Evolutionary conservation across 2,888 invertebrate species (phyloP).

Genomic region (Tipula confusa): DNA sequence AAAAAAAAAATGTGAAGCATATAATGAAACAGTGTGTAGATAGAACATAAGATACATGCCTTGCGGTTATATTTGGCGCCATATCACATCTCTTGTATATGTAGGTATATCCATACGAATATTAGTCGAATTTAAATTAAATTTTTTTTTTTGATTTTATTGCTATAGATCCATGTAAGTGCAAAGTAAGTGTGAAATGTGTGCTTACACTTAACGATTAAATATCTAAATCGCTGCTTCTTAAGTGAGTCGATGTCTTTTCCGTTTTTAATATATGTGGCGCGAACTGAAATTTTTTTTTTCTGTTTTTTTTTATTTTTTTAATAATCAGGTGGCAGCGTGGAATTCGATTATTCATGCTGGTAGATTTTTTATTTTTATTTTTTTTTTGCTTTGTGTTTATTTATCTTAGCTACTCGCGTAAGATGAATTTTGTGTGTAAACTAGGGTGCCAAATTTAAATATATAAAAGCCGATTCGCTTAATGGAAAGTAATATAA

Average conservation of each 20-base stretch:
- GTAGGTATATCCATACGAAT: not conserved
- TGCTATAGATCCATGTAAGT: not conserved
- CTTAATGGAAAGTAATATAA: too few species aligned
- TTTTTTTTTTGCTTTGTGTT: too few species aligned
- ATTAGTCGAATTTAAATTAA: not conserved
- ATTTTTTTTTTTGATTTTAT: not conserved
- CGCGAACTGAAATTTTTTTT: not conserved
- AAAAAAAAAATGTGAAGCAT: not conserved
- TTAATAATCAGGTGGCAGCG: not conserved
- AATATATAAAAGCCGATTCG: too few species aligned
- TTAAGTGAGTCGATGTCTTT: not conserved
- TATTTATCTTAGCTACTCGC: too few species aligned
- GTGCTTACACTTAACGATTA: not conserved
- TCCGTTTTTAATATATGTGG: not conserved
- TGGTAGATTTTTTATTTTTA: too few species aligned
- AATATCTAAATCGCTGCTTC: not conserved
- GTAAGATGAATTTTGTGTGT: too few species aligned
- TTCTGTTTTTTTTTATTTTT: too few species aligned
- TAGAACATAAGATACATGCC: not conserved
- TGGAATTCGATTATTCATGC: not conserved
- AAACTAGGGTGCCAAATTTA: too few species aligned
- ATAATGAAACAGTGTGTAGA: not conserved
- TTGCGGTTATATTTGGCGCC: not conserved
- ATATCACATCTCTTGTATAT: not conserved
- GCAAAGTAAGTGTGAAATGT: not conserved